Evolutionary conservation across 2,797 vertebrate genomes (phyloP).

Genomic region (Staurois parvus): DNA sequence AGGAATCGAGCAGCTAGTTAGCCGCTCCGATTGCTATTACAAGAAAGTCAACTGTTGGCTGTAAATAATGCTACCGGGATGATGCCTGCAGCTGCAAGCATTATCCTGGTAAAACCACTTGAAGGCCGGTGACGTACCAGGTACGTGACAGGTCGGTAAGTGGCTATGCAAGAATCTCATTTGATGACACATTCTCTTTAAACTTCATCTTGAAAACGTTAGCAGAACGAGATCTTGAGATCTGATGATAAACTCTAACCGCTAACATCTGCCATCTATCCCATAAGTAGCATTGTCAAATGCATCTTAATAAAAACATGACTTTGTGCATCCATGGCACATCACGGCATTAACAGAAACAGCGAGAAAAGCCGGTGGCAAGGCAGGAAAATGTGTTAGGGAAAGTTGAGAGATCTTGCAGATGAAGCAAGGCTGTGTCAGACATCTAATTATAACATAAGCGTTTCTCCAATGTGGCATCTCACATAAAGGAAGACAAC

Average conservation of each 20-base stretch:
- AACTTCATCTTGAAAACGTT: neutral
- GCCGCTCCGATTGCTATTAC: too few species aligned
- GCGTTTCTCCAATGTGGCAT: conserved; percentile 15
- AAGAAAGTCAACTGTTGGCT: too few species aligned
- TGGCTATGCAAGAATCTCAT: neutral
- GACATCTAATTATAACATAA: conserved; percentile 49
- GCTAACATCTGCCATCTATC: neutral
- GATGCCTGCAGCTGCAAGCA: too few species aligned
- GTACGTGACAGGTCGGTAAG: too few species aligned
- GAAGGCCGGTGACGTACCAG: too few species aligned
- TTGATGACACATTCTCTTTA: neutral
- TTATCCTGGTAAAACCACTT: too few species aligned
- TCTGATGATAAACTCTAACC: neutral
- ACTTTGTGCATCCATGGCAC: neutral
- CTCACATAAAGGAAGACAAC: conserved; percentile 20
- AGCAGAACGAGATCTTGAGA: neutral
- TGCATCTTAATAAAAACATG: neutral
- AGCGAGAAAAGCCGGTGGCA: neutral
- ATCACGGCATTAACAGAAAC: conserved; percentile 21
- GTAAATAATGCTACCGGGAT: too few species aligned
- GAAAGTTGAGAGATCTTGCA: conserved; percentile 34
- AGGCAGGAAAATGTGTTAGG: conserved; percentile 30
- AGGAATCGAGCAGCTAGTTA: too few species aligned
- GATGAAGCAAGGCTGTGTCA: conserved; percentile 25
- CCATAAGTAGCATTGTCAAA: neutral